These are phyloP conservation scores for Spermophilus dauricus DNA, from an alignment of 2,113 vertebrate species.

Conservation along the genomic window DNA sequence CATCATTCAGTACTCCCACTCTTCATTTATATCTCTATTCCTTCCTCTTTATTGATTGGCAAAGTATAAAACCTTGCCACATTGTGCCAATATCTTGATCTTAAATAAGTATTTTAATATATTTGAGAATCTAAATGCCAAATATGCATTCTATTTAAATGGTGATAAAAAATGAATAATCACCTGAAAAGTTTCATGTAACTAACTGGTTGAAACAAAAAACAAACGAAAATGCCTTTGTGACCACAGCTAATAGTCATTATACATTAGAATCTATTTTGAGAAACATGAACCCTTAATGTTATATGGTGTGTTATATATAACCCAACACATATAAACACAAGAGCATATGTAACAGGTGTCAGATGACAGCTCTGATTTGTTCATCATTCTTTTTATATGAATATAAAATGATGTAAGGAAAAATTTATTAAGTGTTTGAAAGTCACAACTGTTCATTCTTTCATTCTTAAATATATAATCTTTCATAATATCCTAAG, in stretches of 20 bases:
- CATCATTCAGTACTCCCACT: neutral
- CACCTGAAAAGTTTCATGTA: conserved; percentile 22
- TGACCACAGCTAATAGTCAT: neutral
- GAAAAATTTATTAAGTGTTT: neutral
- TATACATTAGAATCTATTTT: neutral
- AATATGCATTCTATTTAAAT: neutral
- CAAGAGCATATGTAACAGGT: neutral
- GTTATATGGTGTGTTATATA: neutral
- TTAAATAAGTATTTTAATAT: neutral
- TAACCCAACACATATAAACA: neutral
- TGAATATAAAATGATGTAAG: neutral
- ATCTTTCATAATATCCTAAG: conserved; percentile 11
- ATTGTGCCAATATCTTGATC: neutral
- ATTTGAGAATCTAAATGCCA: conserved; percentile 7
- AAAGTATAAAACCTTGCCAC: neutral
- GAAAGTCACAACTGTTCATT: neutral
- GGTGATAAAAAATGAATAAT: neutral
- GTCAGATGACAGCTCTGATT: neutral
- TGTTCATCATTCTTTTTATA: conserved; percentile 20
- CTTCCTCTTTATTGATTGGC: neutral
- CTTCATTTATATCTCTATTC: neutral
- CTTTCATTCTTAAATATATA: conserved; percentile 28
- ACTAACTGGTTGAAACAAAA: neutral
- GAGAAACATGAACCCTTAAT: neutral
- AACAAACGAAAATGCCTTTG: neutral